Evolutionary conservation across 92 coral and sea anemone genomes (phyloP).

Genomic region (Phymanthus crucifer): DNA sequence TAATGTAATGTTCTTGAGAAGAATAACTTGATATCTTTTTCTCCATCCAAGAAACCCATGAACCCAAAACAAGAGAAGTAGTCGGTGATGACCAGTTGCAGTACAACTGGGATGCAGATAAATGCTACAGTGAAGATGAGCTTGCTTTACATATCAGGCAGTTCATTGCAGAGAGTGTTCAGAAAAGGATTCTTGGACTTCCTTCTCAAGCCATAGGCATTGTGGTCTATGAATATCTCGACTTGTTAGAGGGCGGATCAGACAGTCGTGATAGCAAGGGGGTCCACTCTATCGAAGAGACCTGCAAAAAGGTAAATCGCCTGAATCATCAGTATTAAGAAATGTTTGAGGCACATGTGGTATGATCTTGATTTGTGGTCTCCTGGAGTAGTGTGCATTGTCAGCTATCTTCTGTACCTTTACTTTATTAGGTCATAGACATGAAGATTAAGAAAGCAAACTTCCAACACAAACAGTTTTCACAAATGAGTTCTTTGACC

Average conservation of each 20-base stretch:
- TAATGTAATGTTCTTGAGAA: too few relatives aligned
- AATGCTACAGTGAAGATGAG: slow-evolving; percentile 88
- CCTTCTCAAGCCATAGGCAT: slow-evolving; percentile 90
- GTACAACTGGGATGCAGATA: slow-evolving; percentile 71
- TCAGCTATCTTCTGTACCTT: too few relatives aligned
- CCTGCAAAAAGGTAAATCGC: slow-evolving; percentile 79
- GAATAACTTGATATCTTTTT: too few relatives aligned
- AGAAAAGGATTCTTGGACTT: slow-evolving; percentile 88
- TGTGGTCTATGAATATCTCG: slow-evolving; percentile 68
- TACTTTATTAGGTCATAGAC: slow-evolving; percentile 67
- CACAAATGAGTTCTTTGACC: slow-evolving; percentile 79
- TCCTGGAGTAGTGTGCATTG: too few relatives aligned
- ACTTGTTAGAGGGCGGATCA: slow-evolving; percentile 53
- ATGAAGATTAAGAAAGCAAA: slow-evolving; percentile 68
- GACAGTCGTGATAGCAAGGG: slow-evolving; percentile 20
- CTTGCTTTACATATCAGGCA: slow-evolving; percentile 76
- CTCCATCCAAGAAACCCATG: background rate
- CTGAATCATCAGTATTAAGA: too few relatives aligned
- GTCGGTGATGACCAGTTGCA: slow-evolving; percentile 16
- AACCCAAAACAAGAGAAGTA: background rate
- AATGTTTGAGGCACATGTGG: too few relatives aligned
- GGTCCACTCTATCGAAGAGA: slow-evolving; percentile 57
- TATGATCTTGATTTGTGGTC: too few relatives aligned
- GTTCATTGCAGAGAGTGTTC: slow-evolving; percentile 90
- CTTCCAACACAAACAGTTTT: slow-evolving; percentile 64